Base-by-base conservation (phyloP, 2,113 vertebrate genomes). In the Phyllostomus discolor region DNA sequence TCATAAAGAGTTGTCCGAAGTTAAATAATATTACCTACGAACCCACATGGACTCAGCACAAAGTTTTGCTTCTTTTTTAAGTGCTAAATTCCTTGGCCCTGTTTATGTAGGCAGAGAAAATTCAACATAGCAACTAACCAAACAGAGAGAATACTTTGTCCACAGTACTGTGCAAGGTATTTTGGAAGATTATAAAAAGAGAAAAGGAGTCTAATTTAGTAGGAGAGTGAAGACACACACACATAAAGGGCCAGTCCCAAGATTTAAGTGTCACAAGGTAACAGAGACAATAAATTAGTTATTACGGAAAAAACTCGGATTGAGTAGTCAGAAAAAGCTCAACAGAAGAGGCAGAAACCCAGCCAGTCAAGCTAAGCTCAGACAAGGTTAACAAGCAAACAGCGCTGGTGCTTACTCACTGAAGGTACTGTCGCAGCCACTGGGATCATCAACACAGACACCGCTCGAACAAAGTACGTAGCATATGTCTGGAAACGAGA, bases 351-450 rank as follows among this genome's bases (percentile, higher is more conserved):
- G 52, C 43, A 66, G 35, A 80, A 33, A 20, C 43, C 9, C 54
- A 73, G 80, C 10, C 38, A 59, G 6, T 10, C 2, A 28, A 33
- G 38, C 31, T 69, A 31, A 50, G n/a, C 5, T 22, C 9, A 64
- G 35, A 73, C 8, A 64, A 16, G 35, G 46, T 9, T 57, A 33
- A 93, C 35, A 22, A 93, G 64, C 35, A 73, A 17, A 33, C 16
- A 75, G 33, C 0, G 22, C 31, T 57, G 7, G 48, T 22, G 88
- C 11, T 73, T 73, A 99, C 99, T 99, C 96, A 99, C 99, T 0
- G 99, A 99, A 4, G 99, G 99, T 2, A 99, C 99, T 0, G 98
- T 97, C 0, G 99, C 99, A 10, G 99, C 99, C 19, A 99, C 26
- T 4, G 99, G 99, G 54, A 99, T 97, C 99, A 99, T 99, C 48